Evolutionary conservation across 1,140 invertebrate genomes (phyloP), one percentile per base, ranked within the genome.

Genomic region (Magallana ariakensis): DNA sequence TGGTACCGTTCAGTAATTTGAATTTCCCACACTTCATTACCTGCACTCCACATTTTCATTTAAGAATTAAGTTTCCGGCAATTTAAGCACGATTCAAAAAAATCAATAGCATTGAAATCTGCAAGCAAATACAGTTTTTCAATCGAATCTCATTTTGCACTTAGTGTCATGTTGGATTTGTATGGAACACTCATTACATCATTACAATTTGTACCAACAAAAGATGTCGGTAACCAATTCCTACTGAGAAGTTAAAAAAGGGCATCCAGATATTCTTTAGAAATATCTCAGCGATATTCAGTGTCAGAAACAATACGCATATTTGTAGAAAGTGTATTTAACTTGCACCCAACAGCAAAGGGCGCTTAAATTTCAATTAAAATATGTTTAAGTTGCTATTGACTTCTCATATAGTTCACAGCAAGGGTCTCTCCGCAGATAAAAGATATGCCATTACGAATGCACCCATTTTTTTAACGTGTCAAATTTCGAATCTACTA

Each of bases 361-460:
- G 66, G 19, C 66, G 66, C 66, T 75, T 75, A 46, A 75, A 75
- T 75, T 75, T 75, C 66, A 75, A 75, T 75, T 75, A 75, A 75
- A 75, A 75, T 75, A 19, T 26, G 33, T 75, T 75, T 75, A 75
- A 26, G 66, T 10, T 75, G 22, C 5, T 75, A 75, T 75, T 75
- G 66, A 75, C 66, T 75, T 75, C 66, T 75, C 66, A 75, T 75
- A 75, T 75, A 75, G 66, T 75, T 75, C 66, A 75, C 66, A 75
- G 66, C 66, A 22, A 26, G 66, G 66, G 66, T 75, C 33, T 75
- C 66, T 75, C 66, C 10, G 9, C 66, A 75, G 66, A 75, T 75
- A 75, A 75, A 75, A 75, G 26, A 75, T 75, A 75, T 22, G 22
- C 22, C 33, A 75, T 75, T 75, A 75, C 66, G 22, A 75, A 33